phyloP scores from a whole-genome alignment of 1,140 invertebrate species.

The Metaphire vulgaris region DNA sequence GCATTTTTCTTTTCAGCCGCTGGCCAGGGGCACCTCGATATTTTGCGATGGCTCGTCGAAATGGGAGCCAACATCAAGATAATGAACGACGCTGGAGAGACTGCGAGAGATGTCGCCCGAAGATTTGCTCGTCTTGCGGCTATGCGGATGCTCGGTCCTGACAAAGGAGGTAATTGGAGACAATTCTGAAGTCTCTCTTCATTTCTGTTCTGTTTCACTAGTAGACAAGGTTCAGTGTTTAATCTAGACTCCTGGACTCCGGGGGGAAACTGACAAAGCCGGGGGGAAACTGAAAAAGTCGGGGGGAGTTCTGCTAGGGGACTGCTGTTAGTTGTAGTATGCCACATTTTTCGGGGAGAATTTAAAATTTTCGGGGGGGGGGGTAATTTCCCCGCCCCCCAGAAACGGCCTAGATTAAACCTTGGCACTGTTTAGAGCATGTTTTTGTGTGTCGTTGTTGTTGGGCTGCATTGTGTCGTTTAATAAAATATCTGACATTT shows the following conservation, averaged over 20 bases:
- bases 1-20: constrained; percentile 42
- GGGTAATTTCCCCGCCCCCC: no score
- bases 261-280: no score
- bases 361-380: no score
- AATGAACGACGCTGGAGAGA: constrained; percentile 48
- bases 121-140: constrained; percentile 51
- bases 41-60: constrained; percentile 52
- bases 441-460: not conserved
- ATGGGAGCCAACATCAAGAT: constrained; percentile 50
- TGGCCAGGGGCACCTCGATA: constrained; percentile 50
- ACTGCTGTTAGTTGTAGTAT: no score
- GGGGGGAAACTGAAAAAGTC: no score
- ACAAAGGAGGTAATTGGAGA: not conserved
- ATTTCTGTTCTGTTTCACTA: not conserved
- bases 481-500: no score
- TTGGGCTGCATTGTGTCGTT: not conserved
- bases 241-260: no score
- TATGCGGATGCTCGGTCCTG: constrained; percentile 46
- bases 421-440: no score
- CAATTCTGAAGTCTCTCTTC: not conserved
- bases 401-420: no score
- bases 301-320: no score
- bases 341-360: no score
- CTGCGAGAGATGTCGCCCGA: constrained; percentile 46
- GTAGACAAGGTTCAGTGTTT: no score